Base-by-base conservation (phyloP, 2,888 invertebrate species). In the Muschampia plurimacula region DNA sequence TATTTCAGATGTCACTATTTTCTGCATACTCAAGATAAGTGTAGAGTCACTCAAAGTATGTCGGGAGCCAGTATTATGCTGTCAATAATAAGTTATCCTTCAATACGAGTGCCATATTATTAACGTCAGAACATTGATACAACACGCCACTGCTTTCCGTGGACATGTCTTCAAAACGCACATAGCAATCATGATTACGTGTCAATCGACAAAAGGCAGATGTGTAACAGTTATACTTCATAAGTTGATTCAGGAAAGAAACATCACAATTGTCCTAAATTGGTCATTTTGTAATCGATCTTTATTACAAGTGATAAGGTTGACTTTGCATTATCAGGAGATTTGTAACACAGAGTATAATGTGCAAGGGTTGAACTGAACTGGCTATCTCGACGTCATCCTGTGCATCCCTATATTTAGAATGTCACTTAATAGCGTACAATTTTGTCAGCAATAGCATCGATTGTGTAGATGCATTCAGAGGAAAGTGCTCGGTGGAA, bases 401-500 rank as follows among this genome's bases (percentile, higher is more conserved):
- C 84, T 82, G 79, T 83, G 83, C 86, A 90, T 90, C 85, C 86
- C 87, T 90, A 89, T 91, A 92, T 93, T 93, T 93, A 92, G 92
- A 90, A 88, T 87, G 90, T 90, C 91, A 92, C 88, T 91, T 92
- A 93, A 93, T 92, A 89, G 89, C 86, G 86, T 84, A 89, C 92
- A 91, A 92, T 93, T 92, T 91, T 87, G 91, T 88, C 84, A 87
- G 89, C 89, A 90, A 91, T 91, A 90, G 83, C 85, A 86, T 84
- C 89, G 88, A 93, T 93, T 93, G 92, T 92, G 87, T 87, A 83
- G 89, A 86, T 89, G 91, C 91, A 91, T 89, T 91, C 91, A 90
- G 84, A 93, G 92, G 91, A 90, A 93, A 93, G 91, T 93, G 93
- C 85, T 90, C 91, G 87, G 83, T 88, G 88, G 88, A 85, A 90